Evolutionary conservation across 2,113 vertebrate genomes (phyloP).

Genomic region (Ictalurus punctatus): DNA sequence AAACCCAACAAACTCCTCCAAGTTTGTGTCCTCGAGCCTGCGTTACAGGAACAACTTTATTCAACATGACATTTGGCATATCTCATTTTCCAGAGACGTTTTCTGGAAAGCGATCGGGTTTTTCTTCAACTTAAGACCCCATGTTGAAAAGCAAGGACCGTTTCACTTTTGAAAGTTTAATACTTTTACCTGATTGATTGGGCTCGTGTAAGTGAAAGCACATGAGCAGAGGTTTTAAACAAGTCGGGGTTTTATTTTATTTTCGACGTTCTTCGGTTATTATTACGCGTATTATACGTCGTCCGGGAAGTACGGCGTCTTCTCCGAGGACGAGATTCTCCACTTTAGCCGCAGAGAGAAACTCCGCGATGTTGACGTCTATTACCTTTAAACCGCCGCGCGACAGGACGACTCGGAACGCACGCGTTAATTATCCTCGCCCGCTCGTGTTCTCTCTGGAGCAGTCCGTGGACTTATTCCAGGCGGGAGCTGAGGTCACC

Average conservation of each 20-base stretch:
- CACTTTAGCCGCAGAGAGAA: not conserved
- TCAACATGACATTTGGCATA: not conserved
- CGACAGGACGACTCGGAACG: not conserved
- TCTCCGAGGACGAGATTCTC: not conserved
- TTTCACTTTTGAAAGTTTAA: not conserved
- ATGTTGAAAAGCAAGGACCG: not conserved
- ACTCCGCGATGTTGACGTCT: conserved; percentile 1
- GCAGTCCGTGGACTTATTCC: not conserved
- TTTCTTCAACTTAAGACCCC: not conserved
- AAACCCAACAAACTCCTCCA: not conserved
- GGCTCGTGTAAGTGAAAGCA: not conserved
- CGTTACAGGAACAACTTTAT: not conserved
- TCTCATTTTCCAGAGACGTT: not conserved
- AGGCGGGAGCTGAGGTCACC: not conserved
- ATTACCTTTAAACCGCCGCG: conserved; percentile 5
- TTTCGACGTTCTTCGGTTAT: not conserved
- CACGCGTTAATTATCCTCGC: not conserved
- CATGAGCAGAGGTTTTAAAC: not conserved
- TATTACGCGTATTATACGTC: not conserved
- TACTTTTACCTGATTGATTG: not conserved
- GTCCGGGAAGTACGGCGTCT: not conserved
- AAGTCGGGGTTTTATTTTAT: not conserved
- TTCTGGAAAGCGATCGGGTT: not conserved
- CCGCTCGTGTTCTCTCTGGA: not conserved
- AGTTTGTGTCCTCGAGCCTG: not conserved